Evolutionary conservation across 23 tunicate species (phyloP).

Genomic region (Halocynthia roretzi): DNA sequence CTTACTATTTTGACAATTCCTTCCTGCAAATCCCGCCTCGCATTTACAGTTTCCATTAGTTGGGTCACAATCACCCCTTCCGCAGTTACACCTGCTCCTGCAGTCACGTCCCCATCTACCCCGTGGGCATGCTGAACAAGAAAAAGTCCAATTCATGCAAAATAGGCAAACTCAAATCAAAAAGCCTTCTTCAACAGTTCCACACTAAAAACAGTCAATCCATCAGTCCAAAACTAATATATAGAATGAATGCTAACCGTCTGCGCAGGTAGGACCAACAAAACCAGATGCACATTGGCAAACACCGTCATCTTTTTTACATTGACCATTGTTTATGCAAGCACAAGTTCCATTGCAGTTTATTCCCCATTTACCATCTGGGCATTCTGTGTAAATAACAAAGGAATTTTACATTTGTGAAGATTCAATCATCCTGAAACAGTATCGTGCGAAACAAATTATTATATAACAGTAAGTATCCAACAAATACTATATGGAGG

Average conservation of each 20-base stretch:
- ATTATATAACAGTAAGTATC: neutral
- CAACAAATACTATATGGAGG: neutral
- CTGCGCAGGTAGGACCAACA: constrained; percentile 70
- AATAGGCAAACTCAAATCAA: neutral
- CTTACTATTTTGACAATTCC: constrained; percentile 94
- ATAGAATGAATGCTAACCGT: constrained; percentile 16
- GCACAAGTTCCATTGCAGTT: constrained; percentile 61
- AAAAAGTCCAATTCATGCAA: neutral
- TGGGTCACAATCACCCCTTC: constrained; percentile 77
- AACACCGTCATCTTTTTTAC: constrained; percentile 67
- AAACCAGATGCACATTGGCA: constrained; percentile 86
- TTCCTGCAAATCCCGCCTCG: constrained; percentile 81
- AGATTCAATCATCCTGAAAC: neutral
- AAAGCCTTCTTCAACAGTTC: neutral
- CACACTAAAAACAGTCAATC: no score
- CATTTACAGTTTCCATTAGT: constrained; percentile 74
- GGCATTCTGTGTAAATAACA: constrained; percentile 53
- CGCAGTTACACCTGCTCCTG: constrained; percentile 78
- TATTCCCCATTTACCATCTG: constrained; percentile 63
- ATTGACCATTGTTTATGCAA: constrained; percentile 65
- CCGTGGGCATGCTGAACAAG: constrained; percentile 42
- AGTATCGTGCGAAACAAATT: neutral
- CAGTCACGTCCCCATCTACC: constrained; percentile 69
- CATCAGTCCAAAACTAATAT: no score
- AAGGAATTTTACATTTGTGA: neutral